phyloP scores from a whole-genome alignment of 1,140 invertebrate species.

The Sipha flava region DNA sequence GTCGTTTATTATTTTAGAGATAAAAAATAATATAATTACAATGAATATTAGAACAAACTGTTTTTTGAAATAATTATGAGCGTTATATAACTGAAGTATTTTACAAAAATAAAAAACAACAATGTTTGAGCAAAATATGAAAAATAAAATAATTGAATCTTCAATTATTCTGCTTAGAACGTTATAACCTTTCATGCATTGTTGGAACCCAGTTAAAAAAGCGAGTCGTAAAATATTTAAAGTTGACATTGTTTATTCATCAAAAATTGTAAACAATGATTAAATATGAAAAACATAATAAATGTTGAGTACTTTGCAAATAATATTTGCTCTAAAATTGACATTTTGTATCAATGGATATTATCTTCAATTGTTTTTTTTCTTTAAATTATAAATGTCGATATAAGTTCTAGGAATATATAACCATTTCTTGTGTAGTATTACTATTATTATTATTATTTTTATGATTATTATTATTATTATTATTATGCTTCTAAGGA shows the following conservation, averaged over 20 bases:
- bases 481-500: conserved; percentile 7
- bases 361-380: not conserved
- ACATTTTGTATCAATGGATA: not conserved
- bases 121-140: too few species aligned
- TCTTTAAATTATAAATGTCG: not conserved
- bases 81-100: too few species aligned
- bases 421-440: not conserved
- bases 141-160: too few species aligned
- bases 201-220: not conserved
- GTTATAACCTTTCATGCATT: too few species aligned
- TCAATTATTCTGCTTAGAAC: too few species aligned
- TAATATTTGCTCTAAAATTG: not conserved
- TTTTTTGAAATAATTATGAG: too few species aligned
- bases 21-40: too few species aligned
- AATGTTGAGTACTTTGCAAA: not conserved
- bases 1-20: too few species aligned
- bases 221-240: not conserved
- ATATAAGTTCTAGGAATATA: not conserved
- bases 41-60: too few species aligned
- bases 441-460: not conserved
- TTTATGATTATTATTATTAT: not conserved
- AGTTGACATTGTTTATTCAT: not conserved
- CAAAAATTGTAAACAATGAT: not conserved
- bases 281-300: not conserved
- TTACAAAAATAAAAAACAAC: too few species aligned